Conservation (phyloP, 1,140 invertebrate genomes). For the Apis dorsata region DNA sequence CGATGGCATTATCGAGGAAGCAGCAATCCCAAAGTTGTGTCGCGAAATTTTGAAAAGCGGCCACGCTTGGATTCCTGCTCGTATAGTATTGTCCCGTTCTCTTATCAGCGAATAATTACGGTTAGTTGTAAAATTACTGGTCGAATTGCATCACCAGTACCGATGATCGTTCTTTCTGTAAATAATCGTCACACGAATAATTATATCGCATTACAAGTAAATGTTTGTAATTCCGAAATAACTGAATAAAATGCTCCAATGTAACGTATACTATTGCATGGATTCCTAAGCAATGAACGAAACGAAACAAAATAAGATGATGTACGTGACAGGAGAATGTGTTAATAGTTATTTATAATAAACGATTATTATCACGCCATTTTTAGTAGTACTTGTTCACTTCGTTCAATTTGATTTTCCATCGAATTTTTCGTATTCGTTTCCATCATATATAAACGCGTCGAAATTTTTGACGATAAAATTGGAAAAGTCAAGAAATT, state of each 20-base stretch:
- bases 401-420: no score
- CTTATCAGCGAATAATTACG: conserved; percentile 37
- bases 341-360: conserved; percentile 76
- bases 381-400: not conserved
- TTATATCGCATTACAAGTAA: conserved; percentile 63
- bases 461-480: not conserved
- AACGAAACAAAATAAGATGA: conserved; percentile 45
- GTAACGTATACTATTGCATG: conserved; percentile 58
- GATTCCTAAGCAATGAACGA: conserved; percentile 53
- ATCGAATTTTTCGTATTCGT: not conserved
- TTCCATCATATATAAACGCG: not conserved
- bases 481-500: conserved; percentile 13
- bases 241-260: conserved; percentile 47
- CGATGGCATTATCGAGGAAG: conserved; percentile 16
- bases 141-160: conserved; percentile 11
- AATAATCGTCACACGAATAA: conserved; percentile 70
- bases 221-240: conserved; percentile 65
- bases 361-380: conserved; percentile 70
- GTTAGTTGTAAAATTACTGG: conserved; percentile 28
- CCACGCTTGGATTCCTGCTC: conserved; percentile 5
- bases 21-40: not conserved
- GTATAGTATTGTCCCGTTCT: conserved; percentile 23
- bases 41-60: not conserved
- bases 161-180: conserved; percentile 67
- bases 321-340: conserved; percentile 68